phyloP scores from a whole-genome alignment of 30 jellyfish, hydroid and myxozoan genomes.

The Phacellophora camtschatica region DNA sequence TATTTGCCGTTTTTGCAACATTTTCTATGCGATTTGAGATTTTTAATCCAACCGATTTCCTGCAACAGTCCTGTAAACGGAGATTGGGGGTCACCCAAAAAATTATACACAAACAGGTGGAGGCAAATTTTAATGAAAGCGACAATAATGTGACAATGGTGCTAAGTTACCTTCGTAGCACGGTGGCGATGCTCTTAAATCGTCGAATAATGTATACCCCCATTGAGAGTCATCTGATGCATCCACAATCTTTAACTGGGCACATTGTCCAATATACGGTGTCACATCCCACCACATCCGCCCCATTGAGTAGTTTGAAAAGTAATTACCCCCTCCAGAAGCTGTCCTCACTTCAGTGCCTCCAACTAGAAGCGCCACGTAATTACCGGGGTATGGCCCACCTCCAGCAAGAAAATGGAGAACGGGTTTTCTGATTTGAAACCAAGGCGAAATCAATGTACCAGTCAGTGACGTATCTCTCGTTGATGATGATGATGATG shows the following conservation, averaged over 20 bases:
- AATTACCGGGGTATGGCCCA: conserved; percentile 4
- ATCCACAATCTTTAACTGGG: conserved; percentile 7
- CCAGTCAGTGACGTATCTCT: conserved; percentile 4
- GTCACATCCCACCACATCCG: conserved; percentile 42
- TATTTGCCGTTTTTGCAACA: too few species aligned
- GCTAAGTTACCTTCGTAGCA: background rate
- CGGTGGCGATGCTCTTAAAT: conserved; percentile 26
- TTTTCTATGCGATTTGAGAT: too few species aligned
- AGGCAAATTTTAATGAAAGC: too few species aligned
- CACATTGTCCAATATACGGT: background rate
- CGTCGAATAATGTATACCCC: conserved; percentile 7
- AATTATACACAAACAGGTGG: too few species aligned
- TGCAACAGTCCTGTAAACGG: too few species aligned
- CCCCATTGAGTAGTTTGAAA: background rate
- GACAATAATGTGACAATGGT: too few species aligned
- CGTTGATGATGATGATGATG: background rate
- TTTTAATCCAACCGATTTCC: too few species aligned
- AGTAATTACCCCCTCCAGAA: background rate
- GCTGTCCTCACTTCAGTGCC: background rate
- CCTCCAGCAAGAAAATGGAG: conserved; percentile 21
- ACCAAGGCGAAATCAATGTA: conserved; percentile 12
- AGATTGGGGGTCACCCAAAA: too few species aligned
- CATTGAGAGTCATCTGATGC: background rate
- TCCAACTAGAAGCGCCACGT: conserved; percentile 1
- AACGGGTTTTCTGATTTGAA: background rate